phyloP scores from a whole-genome alignment of 2,888 invertebrate genomes.

The Hyposoter didymator region DNA sequence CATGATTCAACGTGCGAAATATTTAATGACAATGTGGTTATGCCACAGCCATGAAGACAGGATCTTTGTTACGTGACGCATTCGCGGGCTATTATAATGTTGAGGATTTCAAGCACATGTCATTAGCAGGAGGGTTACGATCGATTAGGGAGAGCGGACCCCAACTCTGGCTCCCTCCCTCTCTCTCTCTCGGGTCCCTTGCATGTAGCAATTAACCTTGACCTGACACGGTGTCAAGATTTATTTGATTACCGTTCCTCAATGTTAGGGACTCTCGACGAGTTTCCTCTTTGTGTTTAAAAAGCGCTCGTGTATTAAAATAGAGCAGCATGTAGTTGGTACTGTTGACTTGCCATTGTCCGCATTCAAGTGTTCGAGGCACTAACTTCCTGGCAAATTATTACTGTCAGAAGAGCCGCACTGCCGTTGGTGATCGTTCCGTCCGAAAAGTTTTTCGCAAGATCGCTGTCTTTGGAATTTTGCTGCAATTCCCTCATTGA shows the following conservation, averaged over 20 bases:
- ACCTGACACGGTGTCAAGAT: conserved; percentile 66
- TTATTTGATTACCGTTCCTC: conserved; percentile 72
- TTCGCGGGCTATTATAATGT: conserved; percentile 21
- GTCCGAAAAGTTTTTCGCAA: neutral
- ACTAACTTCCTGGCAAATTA: neutral
- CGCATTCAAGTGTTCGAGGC: neutral
- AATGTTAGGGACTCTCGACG: conserved; percentile 65
- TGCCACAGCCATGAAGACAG: neutral
- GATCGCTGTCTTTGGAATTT: neutral
- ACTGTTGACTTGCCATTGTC: neutral
- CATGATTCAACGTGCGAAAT: conserved; percentile 1
- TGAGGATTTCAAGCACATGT: conserved; percentile 31
- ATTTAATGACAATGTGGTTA: conserved; percentile 6
- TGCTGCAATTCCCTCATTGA: neutral
- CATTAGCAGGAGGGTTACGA: conserved; percentile 27
- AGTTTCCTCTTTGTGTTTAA: conserved; percentile 36
- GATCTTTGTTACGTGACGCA: neutral
- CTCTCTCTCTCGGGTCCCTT: neutral
- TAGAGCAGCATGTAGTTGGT: neutral
- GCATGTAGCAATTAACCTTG: conserved; percentile 74
- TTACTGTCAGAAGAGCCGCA: neutral
- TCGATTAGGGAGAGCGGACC: conserved; percentile 21
- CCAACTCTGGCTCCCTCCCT: neutral
- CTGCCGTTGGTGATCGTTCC: neutral
- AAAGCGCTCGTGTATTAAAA: neutral